Evolutionary conservation across 2,113 vertebrate genomes (phyloP), one percentile per base, ranked within the genome.

Genomic region (Dinomys branickii): DNA sequence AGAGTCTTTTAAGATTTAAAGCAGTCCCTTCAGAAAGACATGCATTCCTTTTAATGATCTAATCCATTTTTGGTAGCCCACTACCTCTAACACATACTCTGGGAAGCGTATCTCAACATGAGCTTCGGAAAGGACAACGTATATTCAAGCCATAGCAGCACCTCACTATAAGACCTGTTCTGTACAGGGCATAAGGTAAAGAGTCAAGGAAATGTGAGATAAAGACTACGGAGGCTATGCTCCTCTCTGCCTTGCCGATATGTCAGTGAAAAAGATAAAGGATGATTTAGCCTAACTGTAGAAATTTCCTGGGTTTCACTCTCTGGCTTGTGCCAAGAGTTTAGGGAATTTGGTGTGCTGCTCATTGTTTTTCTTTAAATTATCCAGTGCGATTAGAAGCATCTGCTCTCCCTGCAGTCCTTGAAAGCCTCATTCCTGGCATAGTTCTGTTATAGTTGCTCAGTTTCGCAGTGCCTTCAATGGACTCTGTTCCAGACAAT

Each of bases 351-450:
- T 59, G 69, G 54, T 8, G 33, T 85, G 35, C 5, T 38, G 50
- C 30, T 85, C 26, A 17, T 63, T 95, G 52, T 91, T 91, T 93
- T 52, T 33, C 73, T 91, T 71, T 88, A 59, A 85, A 69, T 38
- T 89, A 67, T 30, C 38, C 33, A 58, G 54, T 44, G 47, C 75
- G 11, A 28, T 83, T 47, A 52, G 78, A 94, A 83, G 78, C 61
- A 80, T 93, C 80, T 91, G 80, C 24, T 96, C 58, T 44, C n/a
- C 52, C n/a, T 75, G 26, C 17, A 78, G 65, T 67, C 81, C 56
- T 58, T 77, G 87, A 80, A 61, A 1, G 38, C 9, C 22, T 44
- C 30, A 24, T 83, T 75, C 50, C 44, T 58, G 24, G 12, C 61
- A 30, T 28, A 30, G 35, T 56, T 87, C 61, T 5, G 14, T 13